Evolutionary conservation across 1,140 invertebrate genomes (phyloP).

Genomic region (Leptopilina clavipes): DNA sequence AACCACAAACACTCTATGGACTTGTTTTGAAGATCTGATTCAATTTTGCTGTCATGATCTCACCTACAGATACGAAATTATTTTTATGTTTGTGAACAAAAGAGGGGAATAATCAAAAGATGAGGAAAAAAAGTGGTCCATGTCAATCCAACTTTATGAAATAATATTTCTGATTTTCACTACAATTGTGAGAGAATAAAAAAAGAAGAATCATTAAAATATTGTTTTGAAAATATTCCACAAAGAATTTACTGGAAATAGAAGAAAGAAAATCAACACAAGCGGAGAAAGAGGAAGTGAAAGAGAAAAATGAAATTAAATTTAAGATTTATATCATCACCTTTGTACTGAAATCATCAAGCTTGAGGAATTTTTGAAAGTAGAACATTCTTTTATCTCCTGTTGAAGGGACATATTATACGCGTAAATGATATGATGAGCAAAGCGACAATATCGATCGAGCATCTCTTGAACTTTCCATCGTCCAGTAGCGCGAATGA

Average conservation of each 20-base stretch:
- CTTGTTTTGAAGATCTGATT: conserved; percentile 20
- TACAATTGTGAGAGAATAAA: too few relatives aligned
- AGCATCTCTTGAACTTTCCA: conserved; percentile 51
- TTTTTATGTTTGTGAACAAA: conserved; percentile 5
- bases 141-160: too few relatives aligned
- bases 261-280: too few relatives aligned
- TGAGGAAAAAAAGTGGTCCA: not conserved
- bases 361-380: not conserved
- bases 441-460: conserved; percentile 57
- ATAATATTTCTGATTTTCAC: too few relatives aligned
- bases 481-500: conserved; percentile 51
- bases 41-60: conserved; percentile 15
- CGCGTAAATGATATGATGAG: conserved; percentile 49
- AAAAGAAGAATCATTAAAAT: too few relatives aligned
- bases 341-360: not conserved
- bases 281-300: too few relatives aligned
- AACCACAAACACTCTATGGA: conserved; percentile 18
- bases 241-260: too few relatives aligned
- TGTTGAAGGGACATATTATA: not conserved
- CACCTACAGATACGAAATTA: conserved; percentile 15
- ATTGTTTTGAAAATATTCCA: too few relatives aligned
- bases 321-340: too few relatives aligned
- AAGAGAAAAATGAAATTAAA: too few relatives aligned
- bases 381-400: too few relatives aligned
- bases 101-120: not conserved